phyloP scores from a whole-genome alignment of 2,113 vertebrate species.

The Eclectus roratus region DNA sequence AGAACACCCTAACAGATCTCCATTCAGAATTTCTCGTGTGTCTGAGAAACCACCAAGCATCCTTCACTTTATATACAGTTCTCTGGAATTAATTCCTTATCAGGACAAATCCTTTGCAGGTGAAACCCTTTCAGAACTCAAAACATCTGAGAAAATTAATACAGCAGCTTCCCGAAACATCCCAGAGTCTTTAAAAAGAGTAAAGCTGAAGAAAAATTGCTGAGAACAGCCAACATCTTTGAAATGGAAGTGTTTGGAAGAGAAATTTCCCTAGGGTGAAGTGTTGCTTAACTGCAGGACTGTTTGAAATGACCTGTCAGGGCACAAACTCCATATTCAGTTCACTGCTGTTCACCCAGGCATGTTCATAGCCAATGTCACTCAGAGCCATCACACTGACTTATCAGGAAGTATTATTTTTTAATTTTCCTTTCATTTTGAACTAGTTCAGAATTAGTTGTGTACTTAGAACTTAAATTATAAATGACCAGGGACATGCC shows the following conservation, averaged over 20 bases:
- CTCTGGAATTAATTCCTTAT: not conserved
- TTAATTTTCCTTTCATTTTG: not conserved
- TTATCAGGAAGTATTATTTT: not conserved
- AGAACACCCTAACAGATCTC: slow-evolving; percentile 4
- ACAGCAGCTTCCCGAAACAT: not conserved
- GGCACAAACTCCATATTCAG: not conserved
- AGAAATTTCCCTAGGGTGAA: not conserved
- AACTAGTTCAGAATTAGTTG: not conserved
- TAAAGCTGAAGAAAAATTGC: not conserved
- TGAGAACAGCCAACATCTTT: not conserved
- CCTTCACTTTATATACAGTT: not conserved
- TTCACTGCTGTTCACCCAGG: not conserved
- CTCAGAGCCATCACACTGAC: not conserved
- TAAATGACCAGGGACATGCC: not conserved
- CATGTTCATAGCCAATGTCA: not conserved
- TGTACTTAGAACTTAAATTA: not conserved
- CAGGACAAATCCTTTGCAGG: not conserved
- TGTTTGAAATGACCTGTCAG: not conserved
- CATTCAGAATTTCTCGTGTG: not conserved
- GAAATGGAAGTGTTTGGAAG: slow-evolving; percentile 4
- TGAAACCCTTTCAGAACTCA: not conserved
- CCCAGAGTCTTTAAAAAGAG: not conserved
- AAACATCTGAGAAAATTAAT: not conserved
- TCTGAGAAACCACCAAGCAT: not conserved
- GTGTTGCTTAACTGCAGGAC: not conserved